phyloP scores from a whole-genome alignment of 2,113 vertebrate species.

The Climacteris rufus region DNA sequence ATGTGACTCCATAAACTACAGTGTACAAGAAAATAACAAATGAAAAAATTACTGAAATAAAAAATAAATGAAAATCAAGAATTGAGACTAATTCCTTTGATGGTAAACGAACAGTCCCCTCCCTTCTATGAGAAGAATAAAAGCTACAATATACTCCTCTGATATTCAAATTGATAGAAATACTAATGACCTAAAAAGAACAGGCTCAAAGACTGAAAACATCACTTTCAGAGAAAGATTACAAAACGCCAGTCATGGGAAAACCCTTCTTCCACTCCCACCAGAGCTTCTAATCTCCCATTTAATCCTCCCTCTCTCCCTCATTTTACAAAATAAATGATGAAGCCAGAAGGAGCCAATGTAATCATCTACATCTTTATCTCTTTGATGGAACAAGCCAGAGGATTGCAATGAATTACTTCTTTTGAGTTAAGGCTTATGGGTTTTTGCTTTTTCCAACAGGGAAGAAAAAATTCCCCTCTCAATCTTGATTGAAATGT shows the following conservation, averaged over 20 bases:
- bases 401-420: constrained; percentile 5
- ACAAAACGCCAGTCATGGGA: constrained; percentile 7
- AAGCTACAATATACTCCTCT: background rate
- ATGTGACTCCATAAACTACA: background rate
- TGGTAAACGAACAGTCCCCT: background rate
- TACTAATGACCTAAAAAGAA: background rate
- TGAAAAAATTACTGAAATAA: background rate
- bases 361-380: constrained; percentile 26
- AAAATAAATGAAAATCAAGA: background rate
- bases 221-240: background rate
- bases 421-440: background rate
- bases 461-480: background rate
- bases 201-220: background rate
- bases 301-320: background rate
- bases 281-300: constrained; percentile 17
- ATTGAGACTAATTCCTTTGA: background rate
- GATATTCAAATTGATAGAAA: background rate
- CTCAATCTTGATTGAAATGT: background rate
- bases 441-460: background rate
- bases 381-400: background rate
- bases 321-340: constrained; percentile 30
- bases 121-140: background rate
- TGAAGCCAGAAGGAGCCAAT: constrained; percentile 32
- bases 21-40: background rate
- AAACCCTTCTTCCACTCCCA: background rate